Conservation (phyloP, 2,888 invertebrate species). For the Nomada goodeniana region DNA sequence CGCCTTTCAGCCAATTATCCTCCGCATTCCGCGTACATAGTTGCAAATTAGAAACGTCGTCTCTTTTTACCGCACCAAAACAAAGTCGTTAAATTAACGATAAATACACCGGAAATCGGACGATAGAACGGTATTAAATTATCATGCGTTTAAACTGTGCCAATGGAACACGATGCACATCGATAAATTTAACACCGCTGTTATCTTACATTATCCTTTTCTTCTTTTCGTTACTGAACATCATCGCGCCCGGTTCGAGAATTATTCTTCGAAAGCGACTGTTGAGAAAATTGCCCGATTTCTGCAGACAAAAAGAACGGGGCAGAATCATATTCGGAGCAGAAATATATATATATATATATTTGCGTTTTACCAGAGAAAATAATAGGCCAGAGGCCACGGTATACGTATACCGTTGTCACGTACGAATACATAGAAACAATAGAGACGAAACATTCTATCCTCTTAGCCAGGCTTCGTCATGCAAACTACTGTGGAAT, state of each 20-base stretch:
- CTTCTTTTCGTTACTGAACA: too few species aligned
- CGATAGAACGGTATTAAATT: too few species aligned
- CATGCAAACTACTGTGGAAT: conserved; percentile 22
- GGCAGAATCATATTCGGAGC: background rate
- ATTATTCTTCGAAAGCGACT: too few species aligned
- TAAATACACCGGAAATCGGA: too few species aligned
- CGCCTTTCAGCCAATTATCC: background rate
- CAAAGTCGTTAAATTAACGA: too few species aligned
- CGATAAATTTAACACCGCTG: too few species aligned
- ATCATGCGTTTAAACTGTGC: too few species aligned
- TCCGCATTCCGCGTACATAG: background rate
- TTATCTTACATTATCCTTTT: too few species aligned
- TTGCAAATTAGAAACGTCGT: background rate
- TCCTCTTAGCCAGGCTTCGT: conserved; percentile 4
- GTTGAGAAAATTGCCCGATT: too few species aligned
- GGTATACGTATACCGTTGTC: background rate
- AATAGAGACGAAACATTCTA: conserved; percentile 3
- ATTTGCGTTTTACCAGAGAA: background rate
- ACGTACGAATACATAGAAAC: conserved; percentile 5
- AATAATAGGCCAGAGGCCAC: background rate
- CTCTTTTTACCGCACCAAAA: background rate
- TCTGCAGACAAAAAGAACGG: background rate
- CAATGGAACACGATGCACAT: too few species aligned
- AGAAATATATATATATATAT: too few species aligned
- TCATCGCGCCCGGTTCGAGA: too few species aligned